Evolutionary conservation across 2,888 invertebrate species (phyloP).

Genomic region (Lasiommata megera): DNA sequence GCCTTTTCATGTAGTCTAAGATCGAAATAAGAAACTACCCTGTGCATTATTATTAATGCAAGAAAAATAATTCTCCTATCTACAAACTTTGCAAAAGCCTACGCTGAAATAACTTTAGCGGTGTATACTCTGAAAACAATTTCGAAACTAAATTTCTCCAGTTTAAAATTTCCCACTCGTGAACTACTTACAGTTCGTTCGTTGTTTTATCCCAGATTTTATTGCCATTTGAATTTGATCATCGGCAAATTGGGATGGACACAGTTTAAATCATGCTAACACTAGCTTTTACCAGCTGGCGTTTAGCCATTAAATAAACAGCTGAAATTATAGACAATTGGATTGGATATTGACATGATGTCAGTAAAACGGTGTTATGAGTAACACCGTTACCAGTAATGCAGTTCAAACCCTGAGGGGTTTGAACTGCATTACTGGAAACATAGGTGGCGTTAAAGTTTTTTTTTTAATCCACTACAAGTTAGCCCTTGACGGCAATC

Average conservation of each 20-base stretch:
- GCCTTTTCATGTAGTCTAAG: neutral
- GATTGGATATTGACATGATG: too few species aligned
- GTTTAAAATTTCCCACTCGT: neutral
- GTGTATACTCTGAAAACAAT: neutral
- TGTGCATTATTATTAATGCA: neutral
- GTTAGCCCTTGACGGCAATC: too few species aligned
- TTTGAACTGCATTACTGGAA: too few species aligned
- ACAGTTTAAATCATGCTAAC: too few species aligned
- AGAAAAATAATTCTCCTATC: neutral
- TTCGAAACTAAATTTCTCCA: neutral
- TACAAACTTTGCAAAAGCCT: neutral
- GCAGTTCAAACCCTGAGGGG: too few species aligned
- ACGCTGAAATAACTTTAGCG: neutral
- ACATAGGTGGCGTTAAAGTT: too few species aligned
- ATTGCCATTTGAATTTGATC: neutral
- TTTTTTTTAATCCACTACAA: too few species aligned
- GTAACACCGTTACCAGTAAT: too few species aligned
- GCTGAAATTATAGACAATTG: too few species aligned
- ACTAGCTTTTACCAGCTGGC: too few species aligned
- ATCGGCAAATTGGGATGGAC: neutral
- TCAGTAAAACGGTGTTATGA: too few species aligned
- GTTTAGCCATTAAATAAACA: too few species aligned
- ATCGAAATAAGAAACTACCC: neutral
- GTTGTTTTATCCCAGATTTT: neutral
- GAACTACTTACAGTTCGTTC: neutral